phyloP scores from a whole-genome alignment of 2,888 invertebrate species.

The Polylopha cassiicola region DNA sequence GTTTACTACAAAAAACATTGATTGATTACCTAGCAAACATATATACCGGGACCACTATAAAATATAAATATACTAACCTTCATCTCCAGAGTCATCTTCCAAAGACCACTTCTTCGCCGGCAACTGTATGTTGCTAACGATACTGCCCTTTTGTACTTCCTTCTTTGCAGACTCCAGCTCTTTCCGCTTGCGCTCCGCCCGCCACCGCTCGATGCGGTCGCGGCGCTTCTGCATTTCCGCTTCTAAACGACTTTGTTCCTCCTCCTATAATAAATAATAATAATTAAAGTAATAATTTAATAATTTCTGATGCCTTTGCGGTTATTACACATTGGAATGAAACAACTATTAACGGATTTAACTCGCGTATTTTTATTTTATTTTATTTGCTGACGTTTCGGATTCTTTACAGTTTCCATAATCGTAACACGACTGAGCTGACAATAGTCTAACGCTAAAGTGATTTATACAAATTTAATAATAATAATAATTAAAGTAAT shows the following conservation, averaged over 20 bases:
- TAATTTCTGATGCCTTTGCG: neutral
- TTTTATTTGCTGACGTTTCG: no score
- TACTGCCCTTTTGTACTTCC: constrained; percentile 82
- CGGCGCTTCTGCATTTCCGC: constrained; percentile 96
- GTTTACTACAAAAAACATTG: no score
- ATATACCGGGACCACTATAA: no score
- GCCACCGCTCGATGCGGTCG: constrained; percentile 97
- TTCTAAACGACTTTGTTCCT: constrained; percentile 92
- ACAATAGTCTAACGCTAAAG: no score
- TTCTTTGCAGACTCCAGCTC: constrained; percentile 88
- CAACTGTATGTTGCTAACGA: constrained; percentile 78
- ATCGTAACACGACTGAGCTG: no score
- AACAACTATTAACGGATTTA: no score
- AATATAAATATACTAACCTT: constrained; percentile 70
- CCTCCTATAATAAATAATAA: constrained; percentile 78
- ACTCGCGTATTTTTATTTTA: no score
- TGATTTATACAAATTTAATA: no score
- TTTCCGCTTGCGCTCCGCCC: constrained; percentile 93
- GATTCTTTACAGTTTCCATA: no score
- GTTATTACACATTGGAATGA: no score
- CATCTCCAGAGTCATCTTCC: constrained; percentile 97
- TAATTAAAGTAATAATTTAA: neutral
- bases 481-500: no score
- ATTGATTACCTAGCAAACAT: no score
- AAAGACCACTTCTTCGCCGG: constrained; percentile 93